phyloP scores from a whole-genome alignment of 2,797 vertebrate species.

The Harpagifer antarcticus region DNA sequence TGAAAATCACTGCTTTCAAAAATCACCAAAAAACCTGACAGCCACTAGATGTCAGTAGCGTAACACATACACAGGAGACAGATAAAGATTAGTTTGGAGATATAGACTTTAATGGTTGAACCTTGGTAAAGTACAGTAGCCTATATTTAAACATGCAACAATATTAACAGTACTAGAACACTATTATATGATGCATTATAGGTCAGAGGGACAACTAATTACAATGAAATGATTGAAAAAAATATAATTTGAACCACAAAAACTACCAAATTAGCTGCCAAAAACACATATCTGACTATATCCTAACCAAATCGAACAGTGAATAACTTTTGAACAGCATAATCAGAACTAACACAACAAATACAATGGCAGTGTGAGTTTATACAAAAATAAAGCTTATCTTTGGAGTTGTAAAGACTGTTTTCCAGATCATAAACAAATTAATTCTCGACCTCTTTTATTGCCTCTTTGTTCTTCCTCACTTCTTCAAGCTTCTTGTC shows the following conservation, averaged over 20 bases:
- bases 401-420: slow-evolving; percentile 76
- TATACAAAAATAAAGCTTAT: slow-evolving; percentile 64
- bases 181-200: slow-evolving; percentile 12
- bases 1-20: background rate
- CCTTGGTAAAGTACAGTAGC: slow-evolving; percentile 2
- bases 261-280: slow-evolving; percentile 70
- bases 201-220: slow-evolving; percentile 54
- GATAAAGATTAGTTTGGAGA: background rate
- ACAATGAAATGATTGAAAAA: slow-evolving; percentile 65
- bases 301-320: slow-evolving; percentile 42
- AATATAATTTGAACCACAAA: slow-evolving; percentile 60
- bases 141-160: slow-evolving; percentile 22
- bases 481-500: slow-evolving; percentile 96
- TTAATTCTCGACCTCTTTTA: slow-evolving; percentile 83
- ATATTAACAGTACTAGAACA: slow-evolving; percentile 29
- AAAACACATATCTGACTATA: slow-evolving; percentile 56
- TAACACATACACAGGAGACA: background rate
- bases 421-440: slow-evolving; percentile 31
- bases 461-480: slow-evolving; percentile 93
- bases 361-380: slow-evolving; percentile 16
- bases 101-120: slow-evolving; percentile 45
- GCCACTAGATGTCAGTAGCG: slow-evolving; percentile 71
- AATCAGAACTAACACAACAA: slow-evolving; percentile 32
- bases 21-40: background rate
- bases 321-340: slow-evolving; percentile 21